These are phyloP conservation scores for Plebejus argus DNA, from an alignment of 2,888 invertebrate genomes.

Conservation along the genomic window DNA sequence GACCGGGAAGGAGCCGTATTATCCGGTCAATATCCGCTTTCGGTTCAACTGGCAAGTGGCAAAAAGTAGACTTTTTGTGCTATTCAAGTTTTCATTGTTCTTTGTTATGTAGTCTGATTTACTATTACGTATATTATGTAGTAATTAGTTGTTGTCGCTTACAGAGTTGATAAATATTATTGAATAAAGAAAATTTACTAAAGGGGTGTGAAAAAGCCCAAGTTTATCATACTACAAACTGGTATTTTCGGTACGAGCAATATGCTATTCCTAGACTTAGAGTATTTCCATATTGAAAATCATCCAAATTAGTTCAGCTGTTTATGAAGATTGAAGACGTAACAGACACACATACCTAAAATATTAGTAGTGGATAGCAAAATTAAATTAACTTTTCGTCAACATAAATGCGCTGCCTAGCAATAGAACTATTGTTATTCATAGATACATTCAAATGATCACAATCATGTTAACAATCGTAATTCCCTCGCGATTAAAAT, in stretches of 20 bases:
- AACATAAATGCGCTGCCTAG: not conserved
- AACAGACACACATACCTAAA: too few relatives aligned
- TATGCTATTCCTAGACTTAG: too few relatives aligned
- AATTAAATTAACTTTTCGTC: not conserved
- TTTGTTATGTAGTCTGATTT: not conserved
- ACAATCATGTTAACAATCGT: conserved; percentile 12
- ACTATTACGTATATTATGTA: not conserved
- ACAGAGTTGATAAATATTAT: too few relatives aligned
- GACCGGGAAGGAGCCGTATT: not conserved
- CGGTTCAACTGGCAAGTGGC: not conserved
- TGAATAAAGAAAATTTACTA: too few relatives aligned
- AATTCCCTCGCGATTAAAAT: conserved; percentile 20
- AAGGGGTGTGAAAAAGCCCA: too few relatives aligned
- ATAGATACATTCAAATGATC: not conserved
- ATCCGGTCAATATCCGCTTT: conserved; percentile 9
- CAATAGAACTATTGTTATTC: not conserved
- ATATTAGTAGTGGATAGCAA: too few relatives aligned
- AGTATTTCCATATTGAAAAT: too few relatives aligned
- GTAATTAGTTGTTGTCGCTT: not conserved
- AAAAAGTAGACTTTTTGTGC: not conserved
- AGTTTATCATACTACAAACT: too few relatives aligned
- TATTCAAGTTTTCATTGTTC: not conserved
- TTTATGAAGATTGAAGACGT: too few relatives aligned
- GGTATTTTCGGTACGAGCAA: too few relatives aligned
- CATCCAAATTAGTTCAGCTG: too few relatives aligned